phyloP scores from a whole-genome alignment of 2,113 vertebrate species.

The Phalacrocorax brasilianus region DNA sequence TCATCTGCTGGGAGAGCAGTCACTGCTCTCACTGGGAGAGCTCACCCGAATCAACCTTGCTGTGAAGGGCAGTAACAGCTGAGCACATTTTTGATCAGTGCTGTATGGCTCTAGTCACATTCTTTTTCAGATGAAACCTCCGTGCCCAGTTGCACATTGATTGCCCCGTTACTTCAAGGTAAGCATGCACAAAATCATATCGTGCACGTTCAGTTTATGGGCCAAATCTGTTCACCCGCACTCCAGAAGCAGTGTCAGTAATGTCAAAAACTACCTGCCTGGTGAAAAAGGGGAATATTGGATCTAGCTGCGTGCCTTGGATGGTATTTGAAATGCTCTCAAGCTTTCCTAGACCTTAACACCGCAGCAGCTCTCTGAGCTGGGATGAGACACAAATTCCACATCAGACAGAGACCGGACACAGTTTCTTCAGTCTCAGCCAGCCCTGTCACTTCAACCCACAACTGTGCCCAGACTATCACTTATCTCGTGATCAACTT shows the following conservation, averaged over 20 bases:
- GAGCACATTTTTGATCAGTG: not conserved
- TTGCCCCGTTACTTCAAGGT: not conserved
- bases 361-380: not conserved
- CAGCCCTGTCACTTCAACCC: not conserved
- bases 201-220: rapidly evolving
- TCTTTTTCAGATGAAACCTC: not conserved
- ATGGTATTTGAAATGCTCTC: not conserved
- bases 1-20: not conserved
- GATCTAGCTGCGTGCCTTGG: not conserved
- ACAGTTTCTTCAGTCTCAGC: not conserved
- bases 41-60: not conserved
- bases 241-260: not conserved
- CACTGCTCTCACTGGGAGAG: not conserved
- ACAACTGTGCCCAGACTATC: not conserved
- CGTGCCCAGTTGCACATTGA: not conserved
- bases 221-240: not conserved
- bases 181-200: not conserved
- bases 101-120: not conserved
- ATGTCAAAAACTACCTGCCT: not conserved
- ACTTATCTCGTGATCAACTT: not conserved
- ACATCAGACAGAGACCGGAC: not conserved
- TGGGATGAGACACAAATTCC: not conserved
- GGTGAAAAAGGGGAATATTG: not conserved
- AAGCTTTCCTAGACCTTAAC: not conserved
- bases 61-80: not conserved